Percentiles rank a stretch among this genome's conserved stretches.
Conservation (phyloP, 2,888 invertebrate species). For the Cerastoderma edule region DNA sequence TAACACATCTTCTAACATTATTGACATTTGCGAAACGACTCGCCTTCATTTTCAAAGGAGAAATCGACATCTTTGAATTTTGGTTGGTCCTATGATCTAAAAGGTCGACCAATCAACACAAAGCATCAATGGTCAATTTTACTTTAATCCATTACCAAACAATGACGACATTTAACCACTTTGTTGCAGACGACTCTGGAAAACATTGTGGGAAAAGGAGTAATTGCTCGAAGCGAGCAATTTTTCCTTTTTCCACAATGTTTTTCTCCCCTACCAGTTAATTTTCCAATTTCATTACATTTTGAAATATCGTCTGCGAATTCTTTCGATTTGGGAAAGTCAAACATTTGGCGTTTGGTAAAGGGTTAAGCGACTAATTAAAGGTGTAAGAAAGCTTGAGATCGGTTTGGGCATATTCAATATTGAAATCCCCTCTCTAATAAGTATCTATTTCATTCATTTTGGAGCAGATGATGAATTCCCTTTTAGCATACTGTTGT, state of each 20-base stretch:
- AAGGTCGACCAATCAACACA: too few relatives aligned
- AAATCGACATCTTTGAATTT: not conserved
- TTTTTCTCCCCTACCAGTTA: too few relatives aligned
- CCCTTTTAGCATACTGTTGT: too few relatives aligned
- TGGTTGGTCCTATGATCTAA: too few relatives aligned
- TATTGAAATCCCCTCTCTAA: not conserved
- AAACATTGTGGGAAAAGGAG: slow-evolving; percentile 17
- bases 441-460: too few relatives aligned
- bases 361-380: not conserved
- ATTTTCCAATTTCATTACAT: too few relatives aligned
- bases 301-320: not conserved
- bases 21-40: too few relatives aligned
- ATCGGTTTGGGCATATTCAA: not conserved
- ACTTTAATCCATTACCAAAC: not conserved
- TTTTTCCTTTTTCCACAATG: not conserved
- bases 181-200: not conserved
- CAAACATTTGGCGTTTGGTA: not conserved
- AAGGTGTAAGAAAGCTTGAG: not conserved
- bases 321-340: not conserved
- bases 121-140: not conserved
- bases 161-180: not conserved
- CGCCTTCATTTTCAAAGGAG: too few relatives aligned
- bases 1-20: too few relatives aligned
- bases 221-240: not conserved
- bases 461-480: too few relatives aligned